Conservation (phyloP, 2,797 vertebrate genomes). For the Podarcis lilfordi region DNA sequence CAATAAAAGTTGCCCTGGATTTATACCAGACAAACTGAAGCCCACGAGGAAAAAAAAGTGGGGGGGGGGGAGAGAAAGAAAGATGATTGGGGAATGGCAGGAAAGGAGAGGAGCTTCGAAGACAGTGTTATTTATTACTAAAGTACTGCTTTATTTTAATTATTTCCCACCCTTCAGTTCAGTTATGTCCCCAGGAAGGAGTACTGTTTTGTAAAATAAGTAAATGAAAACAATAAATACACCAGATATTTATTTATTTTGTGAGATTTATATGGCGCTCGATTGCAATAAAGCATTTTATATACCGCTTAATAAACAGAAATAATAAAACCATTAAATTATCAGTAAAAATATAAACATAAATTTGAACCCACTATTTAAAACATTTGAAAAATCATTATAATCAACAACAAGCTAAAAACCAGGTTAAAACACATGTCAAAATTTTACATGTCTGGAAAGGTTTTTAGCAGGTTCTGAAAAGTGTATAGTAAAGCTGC, state of each 20-base stretch:
- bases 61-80: background rate
- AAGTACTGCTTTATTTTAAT: too few species aligned
- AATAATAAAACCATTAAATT: background rate
- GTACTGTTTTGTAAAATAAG: too few species aligned
- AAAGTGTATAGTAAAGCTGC: too few species aligned
- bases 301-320: background rate
- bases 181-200: too few species aligned
- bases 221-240: too few species aligned
- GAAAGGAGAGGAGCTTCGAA: background rate
- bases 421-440: too few species aligned
- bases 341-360: background rate
- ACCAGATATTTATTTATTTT: too few species aligned
- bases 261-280: too few species aligned
- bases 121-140: background rate
- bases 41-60: background rate
- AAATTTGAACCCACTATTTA: background rate
- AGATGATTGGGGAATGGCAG: background rate
- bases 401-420: background rate
- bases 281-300: too few species aligned
- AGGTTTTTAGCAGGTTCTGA: too few species aligned
- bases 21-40: background rate
- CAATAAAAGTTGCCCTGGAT: constrained; percentile 12
- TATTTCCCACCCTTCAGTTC: background rate
- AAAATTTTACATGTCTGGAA: too few species aligned
- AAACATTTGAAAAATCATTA: background rate